These are phyloP conservation scores for Drosophila nebulosa DNA, from an alignment of 1,140 invertebrate species.

Conservation along the genomic window DNA sequence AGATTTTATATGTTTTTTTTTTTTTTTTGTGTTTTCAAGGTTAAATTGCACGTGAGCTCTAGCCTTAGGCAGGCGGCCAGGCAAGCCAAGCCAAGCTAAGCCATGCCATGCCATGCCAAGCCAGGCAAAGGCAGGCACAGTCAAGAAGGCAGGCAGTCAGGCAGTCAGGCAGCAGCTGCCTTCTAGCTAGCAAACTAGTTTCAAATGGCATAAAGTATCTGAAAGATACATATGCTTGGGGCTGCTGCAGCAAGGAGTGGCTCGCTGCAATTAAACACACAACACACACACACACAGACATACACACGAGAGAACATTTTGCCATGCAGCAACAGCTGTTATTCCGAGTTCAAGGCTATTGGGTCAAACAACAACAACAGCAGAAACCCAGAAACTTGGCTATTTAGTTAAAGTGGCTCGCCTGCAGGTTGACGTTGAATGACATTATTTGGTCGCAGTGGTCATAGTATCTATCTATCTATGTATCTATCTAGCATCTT, in stretches of 20 bases:
- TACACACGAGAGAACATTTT: conserved; percentile 29
- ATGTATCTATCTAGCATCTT: conserved; percentile 36
- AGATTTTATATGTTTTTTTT: conserved; percentile 7
- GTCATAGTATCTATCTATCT: conserved; percentile 9
- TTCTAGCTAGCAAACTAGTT: conserved; percentile 63
- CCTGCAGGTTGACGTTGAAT: conserved; percentile 74
- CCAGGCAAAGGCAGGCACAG: neutral
- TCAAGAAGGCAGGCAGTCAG: neutral
- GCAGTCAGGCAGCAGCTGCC: conserved; percentile 32
- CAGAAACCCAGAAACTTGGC: conserved; percentile 7
- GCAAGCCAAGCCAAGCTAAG: neutral
- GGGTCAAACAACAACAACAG: conserved; percentile 46
- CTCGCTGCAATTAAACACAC: conserved; percentile 62
- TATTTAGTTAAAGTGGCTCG: conserved; percentile 47
- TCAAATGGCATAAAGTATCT: conserved; percentile 74
- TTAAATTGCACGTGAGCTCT: conserved; percentile 66
- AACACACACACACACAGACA: conserved; percentile 19
- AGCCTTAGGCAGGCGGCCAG: conserved; percentile 37
- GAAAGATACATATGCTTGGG: conserved; percentile 53
- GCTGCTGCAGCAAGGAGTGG: conserved; percentile 55
- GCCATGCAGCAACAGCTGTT: neutral
- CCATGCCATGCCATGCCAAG: no score
- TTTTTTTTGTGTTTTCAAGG: conserved; percentile 47
- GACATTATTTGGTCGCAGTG: conserved; percentile 63
- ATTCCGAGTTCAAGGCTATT: conserved; percentile 77